Percentiles rank a stretch among this genome's conserved stretches.
phyloP scores from a whole-genome alignment of 2,113 vertebrate genomes.

The Limnothrissa miodon region DNA sequence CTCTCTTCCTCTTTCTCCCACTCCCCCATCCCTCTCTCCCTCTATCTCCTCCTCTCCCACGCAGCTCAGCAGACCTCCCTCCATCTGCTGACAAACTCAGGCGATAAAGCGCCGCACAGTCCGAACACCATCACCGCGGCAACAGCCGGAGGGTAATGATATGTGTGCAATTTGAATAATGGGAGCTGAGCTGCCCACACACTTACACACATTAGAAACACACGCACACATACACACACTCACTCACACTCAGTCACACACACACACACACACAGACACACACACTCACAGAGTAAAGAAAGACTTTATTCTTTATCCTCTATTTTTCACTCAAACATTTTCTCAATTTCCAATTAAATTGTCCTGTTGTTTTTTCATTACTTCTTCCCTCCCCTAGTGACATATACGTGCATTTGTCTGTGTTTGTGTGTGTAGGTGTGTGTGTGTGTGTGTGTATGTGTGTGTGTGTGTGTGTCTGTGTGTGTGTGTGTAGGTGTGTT shows the following conservation, averaged over 20 bases:
- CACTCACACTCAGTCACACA: neutral
- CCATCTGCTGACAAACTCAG: constrained; percentile 44
- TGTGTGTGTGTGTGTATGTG: no score
- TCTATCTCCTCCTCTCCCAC: constrained; percentile 33
- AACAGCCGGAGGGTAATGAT: constrained; percentile 52
- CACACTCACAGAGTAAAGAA: neutral
- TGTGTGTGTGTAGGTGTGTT: no score
- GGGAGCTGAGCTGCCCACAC: constrained; percentile 15
- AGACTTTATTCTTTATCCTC: neutral
- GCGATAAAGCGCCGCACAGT: constrained; percentile 41
- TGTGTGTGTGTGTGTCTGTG: no score
- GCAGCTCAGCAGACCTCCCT: constrained; percentile 34
- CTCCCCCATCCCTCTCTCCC: neutral
- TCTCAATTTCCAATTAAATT: neutral
- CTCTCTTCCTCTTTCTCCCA: no score
- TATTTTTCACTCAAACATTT: neutral
- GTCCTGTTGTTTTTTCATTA: no score
- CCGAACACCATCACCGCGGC: constrained; percentile 29
- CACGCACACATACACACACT: neutral
- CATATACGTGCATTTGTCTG: neutral
- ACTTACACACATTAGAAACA: neutral
- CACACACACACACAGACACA: constrained; percentile 1
- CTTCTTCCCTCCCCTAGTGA: no score
- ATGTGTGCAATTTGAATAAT: constrained; percentile 53
- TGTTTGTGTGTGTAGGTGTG: neutral